phyloP scores from a whole-genome alignment of 2,888 invertebrate species.

The Catocala sponsa region DNA sequence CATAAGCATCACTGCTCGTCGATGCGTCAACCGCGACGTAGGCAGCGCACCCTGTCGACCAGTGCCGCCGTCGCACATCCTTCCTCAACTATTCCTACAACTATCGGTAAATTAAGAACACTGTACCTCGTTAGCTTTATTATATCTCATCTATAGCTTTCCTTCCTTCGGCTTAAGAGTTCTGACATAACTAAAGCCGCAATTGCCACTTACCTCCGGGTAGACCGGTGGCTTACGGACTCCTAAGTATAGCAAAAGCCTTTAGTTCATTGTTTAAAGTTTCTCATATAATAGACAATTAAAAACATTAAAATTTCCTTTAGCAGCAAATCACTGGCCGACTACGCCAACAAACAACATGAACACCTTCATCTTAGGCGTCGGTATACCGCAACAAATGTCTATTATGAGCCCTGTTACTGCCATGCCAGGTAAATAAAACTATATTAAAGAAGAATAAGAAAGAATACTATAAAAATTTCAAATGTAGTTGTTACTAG shows the following conservation, averaged over 20 bases:
- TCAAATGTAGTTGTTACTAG: no score
- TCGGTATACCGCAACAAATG: constrained; percentile 65
- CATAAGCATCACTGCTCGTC: constrained; percentile 64
- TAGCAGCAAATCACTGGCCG: constrained; percentile 49
- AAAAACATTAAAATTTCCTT: constrained; percentile 10
- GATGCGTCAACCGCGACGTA: constrained; percentile 39
- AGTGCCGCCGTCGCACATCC: constrained; percentile 16
- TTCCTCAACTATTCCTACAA: constrained; percentile 28
- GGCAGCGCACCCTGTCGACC: constrained; percentile 16
- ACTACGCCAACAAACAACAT: constrained; percentile 46
- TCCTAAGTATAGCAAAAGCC: no score
- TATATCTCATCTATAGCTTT: no score
- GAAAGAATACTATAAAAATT: no score
- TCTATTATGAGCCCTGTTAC: constrained; percentile 58
- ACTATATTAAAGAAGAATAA: no score
- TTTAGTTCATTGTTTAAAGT: no score
- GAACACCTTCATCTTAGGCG: constrained; percentile 59
- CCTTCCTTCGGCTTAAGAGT: no score
- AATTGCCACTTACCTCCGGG: no score
- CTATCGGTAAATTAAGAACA: constrained; percentile 37
- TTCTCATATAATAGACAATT: no score
- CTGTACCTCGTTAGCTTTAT: neutral
- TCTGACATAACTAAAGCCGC: no score
- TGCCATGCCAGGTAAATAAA: constrained; percentile 53
- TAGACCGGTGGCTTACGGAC: no score